These are phyloP conservation scores for Furnarius figulus DNA, from an alignment of 2,113 vertebrate species.

Conservation along the genomic window DNA sequence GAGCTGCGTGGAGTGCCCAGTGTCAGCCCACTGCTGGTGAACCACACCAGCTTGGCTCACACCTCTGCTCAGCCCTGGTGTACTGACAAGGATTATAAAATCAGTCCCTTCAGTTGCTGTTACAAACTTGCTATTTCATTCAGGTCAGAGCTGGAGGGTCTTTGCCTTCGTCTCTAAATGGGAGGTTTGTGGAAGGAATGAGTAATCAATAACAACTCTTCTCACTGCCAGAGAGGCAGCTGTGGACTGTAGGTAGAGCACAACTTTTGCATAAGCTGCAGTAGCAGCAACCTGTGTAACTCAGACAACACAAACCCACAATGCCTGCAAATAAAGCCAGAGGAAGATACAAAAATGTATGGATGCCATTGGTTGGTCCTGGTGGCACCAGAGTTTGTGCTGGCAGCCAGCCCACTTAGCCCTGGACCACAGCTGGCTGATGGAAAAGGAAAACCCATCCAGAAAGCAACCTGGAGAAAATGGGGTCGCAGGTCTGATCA, in stretches of 20 bases:
- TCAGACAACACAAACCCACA: background rate
- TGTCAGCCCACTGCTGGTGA: background rate
- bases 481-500: background rate
- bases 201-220: background rate
- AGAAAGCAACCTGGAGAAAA: background rate
- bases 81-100: background rate
- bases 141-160: too few relatives aligned
- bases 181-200: background rate
- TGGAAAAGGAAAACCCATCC: background rate
- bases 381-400: background rate
- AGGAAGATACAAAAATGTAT: background rate
- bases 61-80: background rate
- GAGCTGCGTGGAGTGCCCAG: too few relatives aligned
- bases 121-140: background rate
- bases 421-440: background rate
- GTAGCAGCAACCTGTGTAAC: background rate
- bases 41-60: background rate
- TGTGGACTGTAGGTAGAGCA: rapidly evolving
- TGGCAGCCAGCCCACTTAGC: background rate
- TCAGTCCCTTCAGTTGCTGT: background rate
- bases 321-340: background rate
- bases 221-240: background rate
- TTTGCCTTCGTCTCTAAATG: background rate
- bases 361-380: background rate
- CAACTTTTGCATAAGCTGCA: background rate